Evolutionary conservation across 1,140 invertebrate genomes (phyloP), one percentile per base, ranked within the genome.

Genomic region (Phthorimaea operculella): DNA sequence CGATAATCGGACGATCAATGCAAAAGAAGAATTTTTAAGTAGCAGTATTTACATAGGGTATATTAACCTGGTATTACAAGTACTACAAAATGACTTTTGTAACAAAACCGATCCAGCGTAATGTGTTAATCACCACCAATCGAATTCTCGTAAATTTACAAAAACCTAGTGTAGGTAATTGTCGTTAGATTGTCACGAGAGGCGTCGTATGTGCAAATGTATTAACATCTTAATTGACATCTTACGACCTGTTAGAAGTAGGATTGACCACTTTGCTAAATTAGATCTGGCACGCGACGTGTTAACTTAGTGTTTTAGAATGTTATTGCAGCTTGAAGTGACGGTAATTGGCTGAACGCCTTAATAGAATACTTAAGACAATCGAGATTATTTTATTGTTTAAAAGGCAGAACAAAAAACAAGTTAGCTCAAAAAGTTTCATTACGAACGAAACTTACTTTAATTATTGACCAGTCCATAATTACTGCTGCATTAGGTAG

Each of bases 141-240:
- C 8, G 36, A 39, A 39, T 39, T 28, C 21, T 28, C 21, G 21
- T 4, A 39, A 1, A 39, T n/a, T 39, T 39, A 39, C 3, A 39
- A 39, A 12, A 39, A 39, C 3, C 36, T 10, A 12, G 36, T 4
- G 8, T n/a, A n/a, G n/a, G n/a, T 39, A 4, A 39, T 39, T 51
- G 47, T 57, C 58, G 48, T 65, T 59, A 65, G 63, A 54, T 52
- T 61, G 57, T 52, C 66, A 58, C 52, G 60, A 66, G 51, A 59
- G 21, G 51, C 51, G 52, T 56, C 62, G 55, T 52, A 55, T 51
- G 53, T 54, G 58, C 54, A 64, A 55, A 60, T 58, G 69, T 67
- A 63, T 79, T 76, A 64, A 73, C 70, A 76, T 72, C 72, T 81
- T 83, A 83, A 81, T 81, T 80, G 73, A 80, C 69, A 76, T 83